Evolutionary conservation across 92 coral and sea anemone species (phyloP), one percentile per base, ranked within the genome.

Genomic region (Palythoa grandis): DNA sequence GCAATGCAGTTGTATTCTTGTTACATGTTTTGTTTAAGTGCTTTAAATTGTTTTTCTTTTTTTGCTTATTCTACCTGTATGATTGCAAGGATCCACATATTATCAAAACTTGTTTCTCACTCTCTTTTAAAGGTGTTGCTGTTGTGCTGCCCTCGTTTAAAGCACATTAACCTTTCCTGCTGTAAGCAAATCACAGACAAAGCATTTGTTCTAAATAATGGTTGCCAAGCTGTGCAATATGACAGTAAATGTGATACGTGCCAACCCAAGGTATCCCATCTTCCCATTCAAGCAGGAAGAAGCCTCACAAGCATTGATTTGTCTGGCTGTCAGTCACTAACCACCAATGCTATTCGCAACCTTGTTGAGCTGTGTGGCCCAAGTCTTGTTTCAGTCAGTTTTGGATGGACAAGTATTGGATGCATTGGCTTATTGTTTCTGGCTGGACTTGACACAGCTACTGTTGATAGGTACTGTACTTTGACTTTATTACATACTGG

Each of bases 301-400:
- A 83, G 82, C 65, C 95, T 94, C 29, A 86, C 92, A 23, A 94
- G 92, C 82, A 88, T 94, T 0, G 98, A 94, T 71, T 48, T 94
- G n/a, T 94, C 98, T 48, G 98, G 98, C 78, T 94, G 98, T 54
- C 91, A 74, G 58, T 88, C 90, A 76, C 88, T 94, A 17, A 89
- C 98, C 22, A 90, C 92, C 54, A 38, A 54, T 29, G 86, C 94
- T 19, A 82, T 94, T 16, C 73, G 79, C 58, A 67, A 94, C 70
- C 79, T 94, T 57, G 94, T 89, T 2, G 73, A n/a, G 2, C 38
- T 94, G 35, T 94, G 98, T 92, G 95, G 98, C 1, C 84, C 90
- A 68, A 83, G 86, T 17, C 87, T 94, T 68, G 88, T 71, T 23
- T 79, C 90, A 10, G 76, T 94, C 38, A 91, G 90, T 86, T 82